Evolutionary conservation across 2,888 invertebrate genomes (phyloP).

Genomic region (Dolomedes plantarius): DNA sequence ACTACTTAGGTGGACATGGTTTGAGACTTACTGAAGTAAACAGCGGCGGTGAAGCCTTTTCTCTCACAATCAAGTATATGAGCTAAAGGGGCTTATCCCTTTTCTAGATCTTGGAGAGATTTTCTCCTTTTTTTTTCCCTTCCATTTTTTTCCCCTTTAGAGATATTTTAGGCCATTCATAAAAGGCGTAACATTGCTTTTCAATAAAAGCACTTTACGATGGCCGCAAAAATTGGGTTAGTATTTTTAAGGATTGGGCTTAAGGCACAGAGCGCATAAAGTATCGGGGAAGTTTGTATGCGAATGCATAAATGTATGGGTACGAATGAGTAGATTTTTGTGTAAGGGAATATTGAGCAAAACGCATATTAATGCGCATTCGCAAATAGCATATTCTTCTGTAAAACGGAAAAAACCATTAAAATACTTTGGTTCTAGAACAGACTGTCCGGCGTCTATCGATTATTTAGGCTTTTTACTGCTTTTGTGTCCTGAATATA

Average conservation of each 20-base stretch:
- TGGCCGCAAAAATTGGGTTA: background rate
- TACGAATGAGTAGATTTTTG: no score
- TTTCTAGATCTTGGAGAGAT: conserved; percentile 13
- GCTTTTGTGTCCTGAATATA: no score
- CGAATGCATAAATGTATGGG: no score
- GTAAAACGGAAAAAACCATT: no score
- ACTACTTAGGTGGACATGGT: conserved; percentile 71
- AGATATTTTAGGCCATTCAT: conserved; percentile 53
- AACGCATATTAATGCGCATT: no score
- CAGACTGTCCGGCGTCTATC: no score
- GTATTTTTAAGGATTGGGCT: background rate
- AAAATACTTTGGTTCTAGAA: no score
- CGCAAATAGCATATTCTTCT: no score
- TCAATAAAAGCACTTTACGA: conserved; percentile 66
- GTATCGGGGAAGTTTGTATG: no score
- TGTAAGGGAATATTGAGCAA: no score
- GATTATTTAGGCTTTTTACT: no score
- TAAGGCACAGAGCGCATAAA: background rate
- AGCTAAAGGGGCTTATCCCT: conserved; percentile 53
- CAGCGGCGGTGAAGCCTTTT: conserved; percentile 41
- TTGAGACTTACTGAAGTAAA: conserved; percentile 70
- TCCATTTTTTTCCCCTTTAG: conserved; percentile 7
- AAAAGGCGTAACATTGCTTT: conserved; percentile 65
- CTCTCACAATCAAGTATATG: conserved; percentile 56
- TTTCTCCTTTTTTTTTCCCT: conserved; percentile 18